Base-by-base conservation (phyloP, 2,113 vertebrate species). In the Larimichthys crocea region DNA sequence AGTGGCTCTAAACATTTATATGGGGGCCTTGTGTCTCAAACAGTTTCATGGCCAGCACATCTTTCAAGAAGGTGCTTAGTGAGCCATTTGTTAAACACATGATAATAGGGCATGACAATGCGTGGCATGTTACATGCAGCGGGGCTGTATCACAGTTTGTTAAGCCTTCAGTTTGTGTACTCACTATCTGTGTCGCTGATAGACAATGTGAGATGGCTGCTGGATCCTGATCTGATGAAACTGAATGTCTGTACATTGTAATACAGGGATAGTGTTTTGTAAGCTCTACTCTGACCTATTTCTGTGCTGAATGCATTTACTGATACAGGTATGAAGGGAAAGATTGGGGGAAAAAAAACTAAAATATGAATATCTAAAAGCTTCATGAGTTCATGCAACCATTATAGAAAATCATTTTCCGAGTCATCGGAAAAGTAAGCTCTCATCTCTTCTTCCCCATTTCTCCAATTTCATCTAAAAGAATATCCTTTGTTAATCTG, bases 1-100 rank as follows among this genome's bases (percentile, higher is more conserved):
- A 91, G 80, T 86, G 86, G 83, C 83, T 92, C 90, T 81, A 94
- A 95, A 92, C 91, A 94, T 93, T 94, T 94, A 92, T 85, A 85
- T 61, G 88, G 72, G 42, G 81, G 73, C 84, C 84, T 86, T 80
- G 79, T 80, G 85, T 85, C 90, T 93, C 85, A 92, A 92, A 92
- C 78, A 3, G 79, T 79, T 94, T 92, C 88, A 92, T 46, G 89
- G 86, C 83, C 83, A 24, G 82, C 67, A 74, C 78, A 89, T 92
- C 87, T 90, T 91, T 93, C 86, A 90, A 88, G 86, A 91, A 91
- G 87, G 86, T 92, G 92, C 91, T 93, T 87, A 89, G 79, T 44
- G 78, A 83, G 78, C 87, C 84, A 89, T 91, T 91, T 82, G 88
- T 92, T 90, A 81, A 76, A 86, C 29, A 72, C 80, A 48, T 83